Evolutionary conservation across 2,888 invertebrate species (phyloP).

Genomic region (Aphelenchoides bicaudatus): DNA sequence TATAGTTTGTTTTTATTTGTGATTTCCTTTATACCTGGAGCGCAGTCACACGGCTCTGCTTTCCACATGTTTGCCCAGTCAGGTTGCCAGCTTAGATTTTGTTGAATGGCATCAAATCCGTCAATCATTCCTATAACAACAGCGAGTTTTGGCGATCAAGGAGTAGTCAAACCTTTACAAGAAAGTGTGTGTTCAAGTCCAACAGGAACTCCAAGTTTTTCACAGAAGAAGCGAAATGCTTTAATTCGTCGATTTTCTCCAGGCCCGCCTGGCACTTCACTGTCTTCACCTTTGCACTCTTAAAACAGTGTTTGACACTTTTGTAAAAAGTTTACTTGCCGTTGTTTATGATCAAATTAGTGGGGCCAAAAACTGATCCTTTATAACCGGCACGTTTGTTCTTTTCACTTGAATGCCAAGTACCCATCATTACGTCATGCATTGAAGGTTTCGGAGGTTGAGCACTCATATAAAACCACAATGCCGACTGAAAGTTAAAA

Average conservation of each 20-base stretch:
- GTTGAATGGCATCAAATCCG: constrained; percentile 17
- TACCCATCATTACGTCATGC: constrained; percentile 58
- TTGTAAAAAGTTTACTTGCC: background rate
- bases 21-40: constrained; percentile 21
- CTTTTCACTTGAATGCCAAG: constrained; percentile 43
- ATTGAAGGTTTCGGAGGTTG: constrained; percentile 59
- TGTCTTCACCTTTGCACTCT: constrained; percentile 37
- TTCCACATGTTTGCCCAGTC: constrained; percentile 35
- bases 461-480: constrained; percentile 59
- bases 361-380: constrained; percentile 39
- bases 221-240: constrained; percentile 29
- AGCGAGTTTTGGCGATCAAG: background rate
- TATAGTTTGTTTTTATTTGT: background rate
- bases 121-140: constrained; percentile 31
- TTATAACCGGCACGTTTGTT: constrained; percentile 32
- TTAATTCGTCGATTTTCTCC: constrained; percentile 37
- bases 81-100: constrained; percentile 32
- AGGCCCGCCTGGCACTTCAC: constrained; percentile 31
- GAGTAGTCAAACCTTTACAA: constrained; percentile 20
- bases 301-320: too few relatives aligned
- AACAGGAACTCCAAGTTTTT: constrained; percentile 19
- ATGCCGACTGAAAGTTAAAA: too few relatives aligned
- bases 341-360: constrained; percentile 37
- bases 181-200: constrained; percentile 20
- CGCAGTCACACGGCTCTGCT: constrained; percentile 31